A percentile compares a stretch with the other conserved stretches of the same genome.
Conservation (phyloP, 2,888 invertebrate species). For the Macrophya annulata region DNA sequence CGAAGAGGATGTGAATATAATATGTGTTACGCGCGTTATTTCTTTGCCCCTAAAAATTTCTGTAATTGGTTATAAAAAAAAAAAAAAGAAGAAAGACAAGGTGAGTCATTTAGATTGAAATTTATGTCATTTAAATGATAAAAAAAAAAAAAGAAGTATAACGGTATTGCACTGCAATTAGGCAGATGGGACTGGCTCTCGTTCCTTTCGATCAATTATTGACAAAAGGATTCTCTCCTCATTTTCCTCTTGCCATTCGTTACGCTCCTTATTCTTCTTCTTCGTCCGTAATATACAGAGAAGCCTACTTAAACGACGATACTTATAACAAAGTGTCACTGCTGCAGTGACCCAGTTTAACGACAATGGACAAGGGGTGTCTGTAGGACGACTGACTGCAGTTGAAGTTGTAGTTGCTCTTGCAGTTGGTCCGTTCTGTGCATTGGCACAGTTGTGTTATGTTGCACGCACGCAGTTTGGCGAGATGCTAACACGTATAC, state of each 20-base stretch:
- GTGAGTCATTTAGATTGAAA: not conserved
- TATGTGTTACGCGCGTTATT: too few relatives aligned
- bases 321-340: constrained; percentile 38
- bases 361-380: constrained; percentile 46
- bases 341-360: constrained; percentile 42
- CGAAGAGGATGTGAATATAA: not conserved
- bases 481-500: constrained; percentile 12
- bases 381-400: constrained; percentile 37
- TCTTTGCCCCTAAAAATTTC: not conserved
- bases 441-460: constrained; percentile 17
- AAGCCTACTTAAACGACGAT: constrained; percentile 42
- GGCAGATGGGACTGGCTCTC: not conserved
- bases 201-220: constrained; percentile 7
- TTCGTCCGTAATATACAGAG: constrained; percentile 26
- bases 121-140: not conserved
- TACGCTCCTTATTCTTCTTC: constrained; percentile 17
- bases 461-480: constrained; percentile 39
- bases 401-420: constrained; percentile 28
- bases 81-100: not conserved
- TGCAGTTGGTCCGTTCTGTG: constrained; percentile 30
- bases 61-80: not conserved
- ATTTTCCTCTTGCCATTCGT: constrained; percentile 38
- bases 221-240: constrained; percentile 34
- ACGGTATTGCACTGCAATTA: not conserved
- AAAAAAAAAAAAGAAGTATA: not conserved